Percentiles rank a stretch among this genome's conserved stretches.
phyloP scores from a whole-genome alignment of 2,113 vertebrate genomes.

The Chionis minor region DNA sequence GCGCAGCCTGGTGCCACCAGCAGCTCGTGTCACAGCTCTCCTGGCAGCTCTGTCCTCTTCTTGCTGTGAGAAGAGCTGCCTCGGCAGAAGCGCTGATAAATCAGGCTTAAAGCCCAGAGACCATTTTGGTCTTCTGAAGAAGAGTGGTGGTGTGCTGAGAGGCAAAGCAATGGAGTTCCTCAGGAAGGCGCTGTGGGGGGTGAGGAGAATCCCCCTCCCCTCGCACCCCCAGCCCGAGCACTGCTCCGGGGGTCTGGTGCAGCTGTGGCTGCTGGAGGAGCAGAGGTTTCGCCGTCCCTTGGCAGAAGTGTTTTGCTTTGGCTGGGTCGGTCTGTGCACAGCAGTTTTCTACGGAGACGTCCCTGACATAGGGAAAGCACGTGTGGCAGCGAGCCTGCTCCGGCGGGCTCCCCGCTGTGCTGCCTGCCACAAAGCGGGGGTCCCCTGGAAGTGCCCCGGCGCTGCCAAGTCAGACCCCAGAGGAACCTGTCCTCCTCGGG shows the following conservation, averaged over 20 bases:
- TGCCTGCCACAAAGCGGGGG: fast-evolving
- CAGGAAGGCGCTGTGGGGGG: neutral
- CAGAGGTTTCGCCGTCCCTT: fast-evolving
- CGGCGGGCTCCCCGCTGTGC: neutral
- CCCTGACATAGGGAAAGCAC: fast-evolving
- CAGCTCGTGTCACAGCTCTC: too few species aligned
- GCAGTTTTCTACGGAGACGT: neutral
- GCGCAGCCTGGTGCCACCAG: neutral
- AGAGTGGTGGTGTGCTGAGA: neutral
- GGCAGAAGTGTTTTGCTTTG: neutral
- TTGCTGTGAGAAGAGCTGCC: fast-evolving
- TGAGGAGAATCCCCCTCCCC: neutral
- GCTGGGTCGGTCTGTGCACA: fast-evolving
- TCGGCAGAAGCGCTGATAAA: neutral
- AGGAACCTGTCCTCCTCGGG: too few species aligned
- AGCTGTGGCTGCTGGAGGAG: neutral
- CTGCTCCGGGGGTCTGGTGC: fast-evolving
- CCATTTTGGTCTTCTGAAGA: too few species aligned
- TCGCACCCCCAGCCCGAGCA: fast-evolving
- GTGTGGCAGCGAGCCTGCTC: neutral
- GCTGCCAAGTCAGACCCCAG: fast-evolving
- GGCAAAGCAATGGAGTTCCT: neutral
- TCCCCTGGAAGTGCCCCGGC: neutral
- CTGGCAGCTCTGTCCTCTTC: fast-evolving
- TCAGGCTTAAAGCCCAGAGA: neutral